phyloP scores from a whole-genome alignment of 2,113 vertebrate genomes.

The Cygnus buccinator region DNA sequence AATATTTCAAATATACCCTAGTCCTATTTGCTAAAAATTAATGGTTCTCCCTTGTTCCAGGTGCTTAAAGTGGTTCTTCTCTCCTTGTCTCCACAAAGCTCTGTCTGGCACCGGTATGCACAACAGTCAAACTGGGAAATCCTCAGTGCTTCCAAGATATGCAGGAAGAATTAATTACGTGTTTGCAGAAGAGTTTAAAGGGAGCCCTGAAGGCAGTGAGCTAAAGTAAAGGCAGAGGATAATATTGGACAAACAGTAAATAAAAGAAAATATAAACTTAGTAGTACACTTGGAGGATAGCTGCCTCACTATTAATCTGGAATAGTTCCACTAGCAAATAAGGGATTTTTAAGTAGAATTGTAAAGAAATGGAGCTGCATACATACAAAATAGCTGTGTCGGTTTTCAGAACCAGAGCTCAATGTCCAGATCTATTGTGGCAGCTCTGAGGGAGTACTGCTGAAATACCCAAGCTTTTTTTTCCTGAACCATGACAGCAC shows the following conservation, averaged over 20 bases:
- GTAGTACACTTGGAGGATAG: not conserved
- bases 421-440: not conserved
- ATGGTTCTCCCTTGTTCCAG: not conserved
- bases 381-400: not conserved
- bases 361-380: not conserved
- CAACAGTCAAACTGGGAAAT: not conserved
- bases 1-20: not conserved
- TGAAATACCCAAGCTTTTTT: not conserved
- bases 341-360: not conserved
- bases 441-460: not conserved
- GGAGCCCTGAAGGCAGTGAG: not conserved
- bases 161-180: not conserved
- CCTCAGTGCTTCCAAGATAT: not conserved
- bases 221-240: not conserved
- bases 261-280: not conserved
- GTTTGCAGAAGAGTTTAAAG: constrained; percentile 17
- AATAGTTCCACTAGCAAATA: not conserved
- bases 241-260: not conserved
- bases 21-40: not conserved
- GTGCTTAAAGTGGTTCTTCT: not conserved
- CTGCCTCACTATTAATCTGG: not conserved
- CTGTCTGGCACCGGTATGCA: not conserved
- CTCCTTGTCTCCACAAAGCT: not conserved
- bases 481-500: fast-evolving
- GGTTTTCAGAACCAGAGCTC: not conserved